phyloP scores from a whole-genome alignment of 2,888 invertebrate species.

The Sinhomidia bicolor region DNA sequence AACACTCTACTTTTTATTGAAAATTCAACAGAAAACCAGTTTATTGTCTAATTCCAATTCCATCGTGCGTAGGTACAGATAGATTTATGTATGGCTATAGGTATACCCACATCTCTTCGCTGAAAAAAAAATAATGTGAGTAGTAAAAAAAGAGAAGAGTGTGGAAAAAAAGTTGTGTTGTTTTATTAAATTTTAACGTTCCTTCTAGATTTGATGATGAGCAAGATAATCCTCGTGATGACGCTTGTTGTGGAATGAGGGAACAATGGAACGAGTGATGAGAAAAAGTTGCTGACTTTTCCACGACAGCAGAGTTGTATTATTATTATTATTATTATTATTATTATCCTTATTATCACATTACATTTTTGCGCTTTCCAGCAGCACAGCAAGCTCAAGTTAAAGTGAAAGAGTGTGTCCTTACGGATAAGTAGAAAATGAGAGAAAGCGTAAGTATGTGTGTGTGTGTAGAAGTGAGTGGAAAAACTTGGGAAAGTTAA shows the following conservation, averaged over 20 bases:
- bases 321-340: conserved; percentile 17
- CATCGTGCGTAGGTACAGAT: too few relatives aligned
- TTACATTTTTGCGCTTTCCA: neutral
- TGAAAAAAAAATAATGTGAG: too few relatives aligned
- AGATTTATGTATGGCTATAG: too few relatives aligned
- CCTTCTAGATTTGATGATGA: neutral
- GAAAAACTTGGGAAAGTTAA: neutral
- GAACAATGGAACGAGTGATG: neutral
- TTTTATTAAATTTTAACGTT: conserved; percentile 28
- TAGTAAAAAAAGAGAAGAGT: neutral
- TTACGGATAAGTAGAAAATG: neutral
- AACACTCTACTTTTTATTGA: too few relatives aligned
- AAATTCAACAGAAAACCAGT: too few relatives aligned
- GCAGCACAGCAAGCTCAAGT: too few relatives aligned
- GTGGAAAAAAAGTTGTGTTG: neutral
- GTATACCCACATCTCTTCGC: too few relatives aligned
- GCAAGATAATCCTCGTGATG: neutral
- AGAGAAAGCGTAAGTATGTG: neutral
- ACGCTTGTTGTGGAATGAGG: neutral
- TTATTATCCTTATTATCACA: conserved; percentile 31
- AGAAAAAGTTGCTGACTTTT: conserved; percentile 30
- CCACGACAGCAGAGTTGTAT: neutral
- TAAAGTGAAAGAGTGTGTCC: neutral
- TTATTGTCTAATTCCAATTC: too few relatives aligned
- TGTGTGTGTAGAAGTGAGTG: neutral